Base-by-base conservation (phyloP, 2,888 invertebrate species). In the Megaustenia siamemsis region DNA sequence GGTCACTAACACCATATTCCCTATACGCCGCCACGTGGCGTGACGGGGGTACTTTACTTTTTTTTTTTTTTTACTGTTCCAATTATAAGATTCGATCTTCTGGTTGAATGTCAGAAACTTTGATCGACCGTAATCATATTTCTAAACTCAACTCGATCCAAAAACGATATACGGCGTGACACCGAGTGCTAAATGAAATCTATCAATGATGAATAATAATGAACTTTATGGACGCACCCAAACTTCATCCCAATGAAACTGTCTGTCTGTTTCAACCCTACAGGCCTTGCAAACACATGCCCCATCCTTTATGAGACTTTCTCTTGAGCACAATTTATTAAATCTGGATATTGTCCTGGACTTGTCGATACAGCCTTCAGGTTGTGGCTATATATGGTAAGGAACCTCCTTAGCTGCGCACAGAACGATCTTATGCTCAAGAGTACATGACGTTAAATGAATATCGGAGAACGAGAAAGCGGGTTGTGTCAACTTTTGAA, bases 281-380 rank as follows among this genome's bases (percentile, higher is more conserved):
- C 43, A 32, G 5, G 18, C 49, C 38, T 32, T 0, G 28, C 12
- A 49, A 15, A 49, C 32, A 4, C 28, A 49, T 32, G 32, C 21
- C 18, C 73, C 8, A 0, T 28, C 32, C 49, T 45, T 73, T 45
- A 73, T 73, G 73, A 73, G 49, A 49, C 43, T 73, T 45, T 49
- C 15, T 73, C 32, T 28, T 73, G 73, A 73, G 15, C 45, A 35
- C 32, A 32, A 43, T 32, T 73, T 73, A 73, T 73, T 49, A 35
- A 32, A 45, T 43, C 45, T 45, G 18, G 24, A 45, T 32, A 49
- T 73, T 73, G 73, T 73, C 49, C 49, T 28, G n/a, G 21, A 18
- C 28, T 73, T 73, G 49, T 73, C 73, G 49, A 73, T 32, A 49
- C 32, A 73, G 73, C 73, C 73, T 73, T 73, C 73, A 35, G 73